Evolutionary conservation across 2,113 vertebrate genomes (phyloP).

Genomic region (Corvus moneduloides): DNA sequence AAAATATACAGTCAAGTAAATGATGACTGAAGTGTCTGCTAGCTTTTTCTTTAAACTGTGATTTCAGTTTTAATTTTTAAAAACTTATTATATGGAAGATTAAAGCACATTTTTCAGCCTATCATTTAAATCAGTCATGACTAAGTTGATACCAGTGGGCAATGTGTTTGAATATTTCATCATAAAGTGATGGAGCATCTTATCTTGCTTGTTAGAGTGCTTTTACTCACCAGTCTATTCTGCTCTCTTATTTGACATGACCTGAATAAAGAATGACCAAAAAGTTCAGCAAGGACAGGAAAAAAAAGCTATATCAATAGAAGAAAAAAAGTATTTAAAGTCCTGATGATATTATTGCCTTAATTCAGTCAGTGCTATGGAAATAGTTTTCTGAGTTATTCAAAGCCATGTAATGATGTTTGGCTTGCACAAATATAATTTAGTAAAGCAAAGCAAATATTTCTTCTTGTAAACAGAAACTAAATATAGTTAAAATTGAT

Average conservation of each 20-base stretch:
- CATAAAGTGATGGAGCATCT: conserved; percentile 30
- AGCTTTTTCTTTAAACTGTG: conserved; percentile 39
- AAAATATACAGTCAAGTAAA: neutral
- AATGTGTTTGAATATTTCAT: conserved; percentile 70
- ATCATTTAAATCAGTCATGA: conserved; percentile 69
- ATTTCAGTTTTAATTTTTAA: conserved; percentile 69
- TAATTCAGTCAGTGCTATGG: neutral
- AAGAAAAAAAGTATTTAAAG: neutral
- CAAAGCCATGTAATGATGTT: neutral
- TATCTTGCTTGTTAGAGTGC: conserved; percentile 49
- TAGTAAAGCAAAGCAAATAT: neutral
- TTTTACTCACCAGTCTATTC: conserved; percentile 13
- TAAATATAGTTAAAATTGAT: conserved; percentile 3
- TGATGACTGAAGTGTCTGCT: conserved; percentile 5
- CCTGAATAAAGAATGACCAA: conserved; percentile 55
- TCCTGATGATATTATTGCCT: neutral
- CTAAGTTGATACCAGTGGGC: conserved; percentile 55
- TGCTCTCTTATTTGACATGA: conserved; percentile 17
- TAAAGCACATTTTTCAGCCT: conserved; percentile 57
- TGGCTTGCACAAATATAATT: conserved; percentile 11
- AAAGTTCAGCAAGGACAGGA: conserved; percentile 24
- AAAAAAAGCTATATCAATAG: neutral
- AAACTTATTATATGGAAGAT: conserved; percentile 59
- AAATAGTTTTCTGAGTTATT: conserved; percentile 22
- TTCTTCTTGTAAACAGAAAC: conserved; percentile 20